phyloP scores from a whole-genome alignment of 1,140 invertebrate species.

The Trichoplusia ni region DNA sequence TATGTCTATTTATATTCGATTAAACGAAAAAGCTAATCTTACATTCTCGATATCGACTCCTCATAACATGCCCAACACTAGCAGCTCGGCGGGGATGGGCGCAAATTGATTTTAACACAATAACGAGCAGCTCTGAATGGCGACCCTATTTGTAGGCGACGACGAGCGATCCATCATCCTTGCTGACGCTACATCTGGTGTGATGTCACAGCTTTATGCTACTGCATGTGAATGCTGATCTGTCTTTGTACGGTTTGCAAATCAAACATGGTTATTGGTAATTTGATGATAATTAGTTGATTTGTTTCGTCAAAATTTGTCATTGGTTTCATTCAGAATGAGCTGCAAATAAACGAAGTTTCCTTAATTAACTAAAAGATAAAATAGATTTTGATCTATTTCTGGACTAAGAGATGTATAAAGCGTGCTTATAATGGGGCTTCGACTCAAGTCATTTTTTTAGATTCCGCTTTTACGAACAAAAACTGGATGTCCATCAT shows the following conservation, averaged over 20 bases:
- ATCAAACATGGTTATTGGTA: not conserved
- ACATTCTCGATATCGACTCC: constrained; percentile 18
- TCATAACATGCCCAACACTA: constrained; percentile 36
- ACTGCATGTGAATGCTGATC: constrained; percentile 5
- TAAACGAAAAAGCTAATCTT: constrained; percentile 10
- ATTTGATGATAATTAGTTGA: no score
- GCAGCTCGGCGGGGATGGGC: constrained; percentile 63
- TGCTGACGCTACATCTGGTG: constrained; percentile 7
- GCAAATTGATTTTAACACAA: constrained; percentile 80
- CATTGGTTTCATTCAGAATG: no score
- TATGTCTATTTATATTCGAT: not conserved
- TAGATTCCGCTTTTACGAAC: no score
- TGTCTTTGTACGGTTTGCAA: not conserved
- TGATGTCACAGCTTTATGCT: constrained; percentile 22
- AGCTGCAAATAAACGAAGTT: no score
- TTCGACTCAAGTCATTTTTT: no score
- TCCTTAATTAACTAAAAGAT: no score
- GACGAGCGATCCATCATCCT: constrained; percentile 71
- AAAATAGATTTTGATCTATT: no score
- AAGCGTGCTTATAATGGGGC: no score
- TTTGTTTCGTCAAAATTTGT: no score
- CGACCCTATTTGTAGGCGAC: constrained; percentile 74
- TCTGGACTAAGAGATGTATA: no score
- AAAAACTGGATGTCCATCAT: no score
- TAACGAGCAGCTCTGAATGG: constrained; percentile 66